Conservation (phyloP, 2,888 invertebrate genomes). For the Apamea anceps region DNA sequence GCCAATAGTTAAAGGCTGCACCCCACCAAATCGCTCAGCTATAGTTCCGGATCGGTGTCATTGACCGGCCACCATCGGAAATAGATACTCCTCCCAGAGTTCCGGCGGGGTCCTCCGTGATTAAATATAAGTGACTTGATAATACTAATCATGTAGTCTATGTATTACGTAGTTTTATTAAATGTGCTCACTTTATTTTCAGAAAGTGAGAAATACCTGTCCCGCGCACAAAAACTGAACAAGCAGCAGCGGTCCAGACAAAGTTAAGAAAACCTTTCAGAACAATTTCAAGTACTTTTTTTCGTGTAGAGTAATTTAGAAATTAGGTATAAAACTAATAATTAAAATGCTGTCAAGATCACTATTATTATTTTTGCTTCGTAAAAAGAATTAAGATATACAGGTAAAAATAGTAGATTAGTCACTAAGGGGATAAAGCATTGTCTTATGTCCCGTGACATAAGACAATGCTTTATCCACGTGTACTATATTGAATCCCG, state of each 20-base stretch:
- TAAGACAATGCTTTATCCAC: no score
- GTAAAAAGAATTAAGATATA: not conserved
- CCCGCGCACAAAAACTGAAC: not conserved
- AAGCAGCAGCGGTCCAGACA: not conserved
- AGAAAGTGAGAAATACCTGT: not conserved
- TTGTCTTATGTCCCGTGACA: not conserved
- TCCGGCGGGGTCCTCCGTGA: conserved; percentile 74
- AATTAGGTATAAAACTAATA: not conserved
- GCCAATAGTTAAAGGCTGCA: conserved; percentile 75
- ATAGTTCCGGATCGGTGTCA: conserved; percentile 84
- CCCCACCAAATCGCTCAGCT: conserved; percentile 79
- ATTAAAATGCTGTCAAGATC: not conserved
- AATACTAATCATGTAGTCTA: conserved; percentile 25
- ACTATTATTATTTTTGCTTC: not conserved
- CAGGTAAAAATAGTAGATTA: not conserved
- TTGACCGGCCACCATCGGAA: conserved; percentile 84
- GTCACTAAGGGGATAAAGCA: not conserved
- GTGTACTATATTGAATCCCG: not conserved
- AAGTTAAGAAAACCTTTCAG: not conserved
- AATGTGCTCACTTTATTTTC: conserved; percentile 6
- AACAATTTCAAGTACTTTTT: not conserved
- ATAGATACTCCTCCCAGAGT: conserved; percentile 81
- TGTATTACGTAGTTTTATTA: not conserved
- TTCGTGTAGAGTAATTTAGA: not conserved
- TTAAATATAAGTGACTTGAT: conserved; percentile 65